A percentile compares a stretch with the other conserved stretches of the same genome.
Evolutionary conservation across 2,113 vertebrate species (phyloP).

Genomic region (Pitta sordida): DNA sequence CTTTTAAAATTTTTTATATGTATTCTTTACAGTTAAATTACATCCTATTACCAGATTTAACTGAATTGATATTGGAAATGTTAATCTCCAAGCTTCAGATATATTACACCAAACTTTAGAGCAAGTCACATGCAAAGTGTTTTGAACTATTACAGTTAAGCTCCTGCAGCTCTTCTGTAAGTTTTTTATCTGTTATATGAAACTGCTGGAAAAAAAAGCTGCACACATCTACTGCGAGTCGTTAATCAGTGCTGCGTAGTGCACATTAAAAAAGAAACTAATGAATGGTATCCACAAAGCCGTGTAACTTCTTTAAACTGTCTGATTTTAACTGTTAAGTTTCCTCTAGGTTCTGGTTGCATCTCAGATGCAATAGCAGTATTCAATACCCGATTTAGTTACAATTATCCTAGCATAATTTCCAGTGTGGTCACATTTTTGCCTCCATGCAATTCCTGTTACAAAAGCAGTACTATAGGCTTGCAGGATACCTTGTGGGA

Average conservation of each 20-base stretch:
- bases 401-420: not conserved
- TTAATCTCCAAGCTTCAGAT: not conserved
- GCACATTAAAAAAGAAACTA: conserved; percentile 57
- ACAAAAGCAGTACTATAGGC: not conserved
- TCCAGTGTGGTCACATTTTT: not conserved
- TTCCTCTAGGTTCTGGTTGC: conserved; percentile 8
- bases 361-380: not conserved
- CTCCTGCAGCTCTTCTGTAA: not conserved
- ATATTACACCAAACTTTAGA: not conserved
- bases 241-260: conserved; percentile 14
- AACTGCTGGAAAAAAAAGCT: conserved; percentile 4
- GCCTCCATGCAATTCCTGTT: not conserved
- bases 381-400: not conserved
- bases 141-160: not conserved
- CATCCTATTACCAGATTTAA: not conserved
- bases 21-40: not conserved
- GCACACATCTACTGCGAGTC: not conserved
- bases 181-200: not conserved
- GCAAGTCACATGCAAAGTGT: not conserved
- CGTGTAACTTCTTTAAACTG: conserved; percentile 16
- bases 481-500: not conserved
- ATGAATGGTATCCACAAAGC: conserved; percentile 24
- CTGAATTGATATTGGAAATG: not conserved
- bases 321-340: conserved; percentile 11
- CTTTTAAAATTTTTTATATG: not conserved